Evolutionary conservation across 2,888 invertebrate genomes (phyloP), one percentile per base, ranked within the genome.

Genomic region (Caenorhabditis virilis): DNA sequence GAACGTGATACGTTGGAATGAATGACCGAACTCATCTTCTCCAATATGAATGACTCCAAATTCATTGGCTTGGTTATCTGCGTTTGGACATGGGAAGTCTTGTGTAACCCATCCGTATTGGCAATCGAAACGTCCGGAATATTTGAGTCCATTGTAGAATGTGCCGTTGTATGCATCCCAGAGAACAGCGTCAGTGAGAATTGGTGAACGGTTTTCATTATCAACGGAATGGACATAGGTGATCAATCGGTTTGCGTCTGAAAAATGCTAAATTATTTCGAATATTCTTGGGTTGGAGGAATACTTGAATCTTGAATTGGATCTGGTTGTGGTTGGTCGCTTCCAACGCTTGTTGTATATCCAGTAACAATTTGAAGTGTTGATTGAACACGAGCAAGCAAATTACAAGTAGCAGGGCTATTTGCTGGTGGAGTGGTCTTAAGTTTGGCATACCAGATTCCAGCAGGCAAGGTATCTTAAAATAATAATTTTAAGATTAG

Each of bases 11-110:
- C 78, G 69, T 55, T 77, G 76, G 77, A 78, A 78, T 18, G 74
- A 62, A 49, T 74, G 58, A 45, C 78, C 78, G 53, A 60, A 72
- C 36, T 74, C 75, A 54, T 78, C 78, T 52, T 75, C 76, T 57
- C 78, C 78, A 30, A 70, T 48, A 52, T 74, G 71, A 59, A 65
- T 49, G 22, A 70, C 56, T 45, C 52, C 57, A 16, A 73, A 65
- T 15, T 73, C 69, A 23, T 65, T 69, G 23, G 51, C 61, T 30
- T 55, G 41, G 15, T 65, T 49, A 27, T 57, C 43, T 26, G 52
- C 57, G 47, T 63, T 68, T 45, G 77, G 77, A 50, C 77, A 77
- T 26, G 62, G 47, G 65, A 74, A 77, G 33, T 56, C 52, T 56
- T 77, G 74, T 1, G 77, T 60, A 11, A 71, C 60, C 58, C 60